phyloP scores from a whole-genome alignment of 1,140 invertebrate species.

The Holotrichia oblita region DNA sequence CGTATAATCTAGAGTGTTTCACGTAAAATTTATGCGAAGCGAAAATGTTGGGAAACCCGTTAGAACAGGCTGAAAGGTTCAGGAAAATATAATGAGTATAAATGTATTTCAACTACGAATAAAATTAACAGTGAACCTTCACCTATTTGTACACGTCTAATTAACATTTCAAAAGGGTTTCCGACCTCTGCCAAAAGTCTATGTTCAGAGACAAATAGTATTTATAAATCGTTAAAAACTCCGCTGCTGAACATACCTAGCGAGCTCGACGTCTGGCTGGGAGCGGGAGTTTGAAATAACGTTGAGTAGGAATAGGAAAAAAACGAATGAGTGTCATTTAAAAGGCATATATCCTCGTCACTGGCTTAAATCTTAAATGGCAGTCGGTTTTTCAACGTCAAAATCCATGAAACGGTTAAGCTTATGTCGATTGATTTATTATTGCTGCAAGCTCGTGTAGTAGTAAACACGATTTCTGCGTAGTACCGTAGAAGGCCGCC shows the following conservation, averaged over 20 bases:
- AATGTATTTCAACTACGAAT: conserved; percentile 5
- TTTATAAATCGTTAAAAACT: conserved; percentile 15
- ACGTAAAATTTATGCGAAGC: not conserved
- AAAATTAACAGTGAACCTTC: not conserved
- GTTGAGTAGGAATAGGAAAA: not conserved
- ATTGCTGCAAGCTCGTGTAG: conserved; percentile 10
- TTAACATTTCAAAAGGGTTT: conserved; percentile 20
- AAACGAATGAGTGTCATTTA: conserved; percentile 33
- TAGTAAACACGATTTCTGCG: conserved; percentile 9
- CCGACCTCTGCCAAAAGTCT: not conserved
- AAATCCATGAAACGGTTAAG: conserved; percentile 40
- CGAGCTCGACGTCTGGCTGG: not conserved
- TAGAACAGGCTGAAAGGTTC: not conserved
- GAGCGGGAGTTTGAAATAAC: conserved; percentile 18
- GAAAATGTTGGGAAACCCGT: not conserved
- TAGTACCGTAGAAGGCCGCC: not conserved
- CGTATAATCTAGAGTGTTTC: not conserved
- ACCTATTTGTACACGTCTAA: conserved; percentile 30
- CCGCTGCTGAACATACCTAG: not conserved
- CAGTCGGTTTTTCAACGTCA: conserved; percentile 39
- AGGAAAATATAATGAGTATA: no score
- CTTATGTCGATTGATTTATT: conserved; percentile 39
- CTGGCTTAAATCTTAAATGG: conserved; percentile 39
- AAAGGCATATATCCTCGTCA: conserved; percentile 34
- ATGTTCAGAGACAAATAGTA: conserved; percentile 22